Base-by-base conservation (phyloP, 1,140 invertebrate genomes). In the Diuraphis noxia region DNA sequence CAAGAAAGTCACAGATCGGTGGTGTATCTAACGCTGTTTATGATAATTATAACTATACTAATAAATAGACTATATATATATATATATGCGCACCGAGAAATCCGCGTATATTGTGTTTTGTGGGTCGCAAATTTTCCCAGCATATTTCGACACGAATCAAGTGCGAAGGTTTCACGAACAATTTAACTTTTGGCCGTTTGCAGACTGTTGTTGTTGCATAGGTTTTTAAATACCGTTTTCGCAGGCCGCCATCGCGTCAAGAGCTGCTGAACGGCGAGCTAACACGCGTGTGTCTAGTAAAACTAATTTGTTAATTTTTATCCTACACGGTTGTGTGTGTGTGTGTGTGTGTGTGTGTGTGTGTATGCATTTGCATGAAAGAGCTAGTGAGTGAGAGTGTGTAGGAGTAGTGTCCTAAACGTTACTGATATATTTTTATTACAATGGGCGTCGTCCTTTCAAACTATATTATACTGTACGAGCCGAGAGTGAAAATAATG, bases 121-220 rank as follows among this genome's bases (percentile, higher is more conserved):
- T 72, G 56, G 56, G 56, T 72, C 56, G 56, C 56, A 13, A 30
- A 13, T 72, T 72, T 72, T 72, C 56, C 56, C 56, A 72, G 56
- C 56, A 72, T n/a, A 72, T 72, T 72, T 72, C 56, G 56, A 72
- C 56, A 72, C 56, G 56, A 72, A 72, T n/a, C 56, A 72, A 72
- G 56, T 72, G 56, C 56, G 56, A 72, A 72, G 56, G 56, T 72
- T 72, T 72, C 56, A 72, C 56, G 56, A 72, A 30, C 56, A 72
- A 72, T 72, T 72, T 72, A 72, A 72, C 56, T 72, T 72, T 72
- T 72, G 56, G 56, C 56, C 56, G 56, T 72, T 72, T 72, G 56
- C 56, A 72, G n/a, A n/a, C 56, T 72, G 56, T n/a, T 72, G 30
- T n/a, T 25, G 30, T n/a, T 72, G 56, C 34, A 52, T 30, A 72